phyloP scores from a whole-genome alignment of 2,888 invertebrate species.

The Stenotaenia linearis region DNA sequence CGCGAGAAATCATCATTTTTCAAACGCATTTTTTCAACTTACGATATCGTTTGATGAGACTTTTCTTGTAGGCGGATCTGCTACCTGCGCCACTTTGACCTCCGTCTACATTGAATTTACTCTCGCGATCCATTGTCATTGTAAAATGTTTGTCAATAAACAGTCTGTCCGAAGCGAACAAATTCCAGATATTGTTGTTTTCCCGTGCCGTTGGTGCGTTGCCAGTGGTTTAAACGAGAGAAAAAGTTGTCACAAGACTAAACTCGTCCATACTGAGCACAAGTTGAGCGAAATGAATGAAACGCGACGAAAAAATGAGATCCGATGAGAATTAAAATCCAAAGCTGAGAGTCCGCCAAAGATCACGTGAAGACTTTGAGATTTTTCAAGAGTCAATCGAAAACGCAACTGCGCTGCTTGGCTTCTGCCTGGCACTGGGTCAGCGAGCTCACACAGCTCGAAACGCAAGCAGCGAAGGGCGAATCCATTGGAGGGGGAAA shows the following conservation, averaged over 20 bases:
- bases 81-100: not conserved
- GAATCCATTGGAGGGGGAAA: not conserved
- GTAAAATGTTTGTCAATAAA: not conserved
- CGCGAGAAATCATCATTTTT: not conserved
- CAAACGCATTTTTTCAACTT: slow-evolving; percentile 52
- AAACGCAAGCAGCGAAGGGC: not conserved
- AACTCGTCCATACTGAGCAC: not conserved
- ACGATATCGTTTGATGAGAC: slow-evolving; percentile 88
- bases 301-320: no score
- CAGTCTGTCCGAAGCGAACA: no score
- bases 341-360: not conserved
- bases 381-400: not conserved
- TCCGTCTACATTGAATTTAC: not conserved
- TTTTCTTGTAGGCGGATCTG: slow-evolving; percentile 71
- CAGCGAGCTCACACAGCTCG: not conserved
- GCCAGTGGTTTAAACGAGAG: no score
- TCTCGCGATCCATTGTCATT: not conserved
- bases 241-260: not conserved
- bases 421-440: not conserved
- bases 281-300: not conserved
- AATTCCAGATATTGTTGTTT: no score
- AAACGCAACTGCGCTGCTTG: not conserved
- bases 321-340: not conserved
- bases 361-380: not conserved
- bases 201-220: no score